Base-by-base conservation (phyloP, 2,888 invertebrate species). In the Perdita meconis region DNA sequence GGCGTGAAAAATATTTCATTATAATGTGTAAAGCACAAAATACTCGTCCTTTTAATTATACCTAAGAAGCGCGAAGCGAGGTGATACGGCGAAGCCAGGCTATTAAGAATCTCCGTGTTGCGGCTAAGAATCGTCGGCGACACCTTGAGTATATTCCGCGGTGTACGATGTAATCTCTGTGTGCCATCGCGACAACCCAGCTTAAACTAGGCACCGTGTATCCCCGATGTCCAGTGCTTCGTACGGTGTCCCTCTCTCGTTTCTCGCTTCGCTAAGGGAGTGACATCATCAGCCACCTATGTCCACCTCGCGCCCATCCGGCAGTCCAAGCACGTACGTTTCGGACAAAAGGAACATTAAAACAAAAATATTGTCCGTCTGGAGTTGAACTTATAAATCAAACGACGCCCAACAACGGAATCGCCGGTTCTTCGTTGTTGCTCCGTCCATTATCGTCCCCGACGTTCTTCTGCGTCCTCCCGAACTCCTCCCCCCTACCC, bases 281-380 rank as follows among this genome's bases (percentile, higher is more conserved):
- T 89, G 90, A 90, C 89, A 89, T 89, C 90, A 90, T 88, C 88
- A 85, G 80, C 84, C 87, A 88, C 88, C 88, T 87, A 90, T 88
- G 87, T 87, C 86, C 86, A 84, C 77, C 85, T 86, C 81, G 82
- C 86, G 64, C 78, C 74, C 80, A 81, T 88, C 82, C 80, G 67
- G 78, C 82, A 88, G 76, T 79, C 87, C 68, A 66, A 56, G 87
- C 88, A 88, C 87, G 88, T 88, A 86, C 65, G 61, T 86, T 86
- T 86, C 83, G 77, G 70, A 86, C 82, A 86, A 88, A 90, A 89
- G 83, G 81, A 87, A 73, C 80, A 86, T 81, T 76, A 74, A 81
- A 85, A 88, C 84, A 84, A 88, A 89, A 89, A 89, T 89, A 90
- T 89, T 86, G 85, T 86, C 82, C 84, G 85, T 81, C 84, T 57